Evolutionary conservation across 1,140 invertebrate genomes (phyloP).

Genomic region (Drosophila tropicalis): DNA sequence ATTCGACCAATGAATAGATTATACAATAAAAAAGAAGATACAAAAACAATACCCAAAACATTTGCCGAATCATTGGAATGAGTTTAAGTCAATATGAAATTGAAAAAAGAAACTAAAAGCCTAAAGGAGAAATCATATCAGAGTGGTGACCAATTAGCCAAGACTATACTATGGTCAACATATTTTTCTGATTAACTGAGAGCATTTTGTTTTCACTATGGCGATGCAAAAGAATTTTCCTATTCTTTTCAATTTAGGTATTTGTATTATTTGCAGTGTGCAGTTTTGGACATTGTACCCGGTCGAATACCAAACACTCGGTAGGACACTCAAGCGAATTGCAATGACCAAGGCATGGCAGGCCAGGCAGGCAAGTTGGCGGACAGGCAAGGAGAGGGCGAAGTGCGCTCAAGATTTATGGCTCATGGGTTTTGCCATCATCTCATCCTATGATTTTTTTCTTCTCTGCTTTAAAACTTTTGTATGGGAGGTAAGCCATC

Average conservation of each 20-base stretch:
- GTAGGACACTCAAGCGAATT: slow-evolving; percentile 73
- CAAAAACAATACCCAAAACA: too few relatives aligned
- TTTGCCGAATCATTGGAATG: too few relatives aligned
- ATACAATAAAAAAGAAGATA: neutral
- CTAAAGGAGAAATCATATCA: too few relatives aligned
- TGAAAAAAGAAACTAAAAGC: too few relatives aligned
- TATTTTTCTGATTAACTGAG: neutral
- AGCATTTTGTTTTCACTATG: slow-evolving; percentile 10
- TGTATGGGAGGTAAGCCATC: slow-evolving; percentile 54
- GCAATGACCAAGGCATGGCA: slow-evolving; percentile 33
- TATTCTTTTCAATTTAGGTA: slow-evolving; percentile 36
- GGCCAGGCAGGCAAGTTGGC: slow-evolving; percentile 13
- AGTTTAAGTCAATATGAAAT: too few relatives aligned
- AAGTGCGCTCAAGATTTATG: slow-evolving; percentile 78
- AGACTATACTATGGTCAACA: too few relatives aligned
- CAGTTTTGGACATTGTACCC: slow-evolving; percentile 71
- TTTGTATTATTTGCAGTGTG: slow-evolving; percentile 66
- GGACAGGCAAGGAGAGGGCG: slow-evolving; percentile 20
- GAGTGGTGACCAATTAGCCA: too few relatives aligned
- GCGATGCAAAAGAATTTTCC: slow-evolving; percentile 18
- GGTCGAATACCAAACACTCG: slow-evolving; percentile 50
- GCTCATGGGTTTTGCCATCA: slow-evolving; percentile 42
- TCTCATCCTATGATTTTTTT: slow-evolving; percentile 21
- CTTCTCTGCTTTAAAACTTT: slow-evolving; percentile 2
- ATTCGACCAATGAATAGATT: neutral